phyloP scores from a whole-genome alignment of 2,113 vertebrate species.

The Malaclemys terrapin region DNA sequence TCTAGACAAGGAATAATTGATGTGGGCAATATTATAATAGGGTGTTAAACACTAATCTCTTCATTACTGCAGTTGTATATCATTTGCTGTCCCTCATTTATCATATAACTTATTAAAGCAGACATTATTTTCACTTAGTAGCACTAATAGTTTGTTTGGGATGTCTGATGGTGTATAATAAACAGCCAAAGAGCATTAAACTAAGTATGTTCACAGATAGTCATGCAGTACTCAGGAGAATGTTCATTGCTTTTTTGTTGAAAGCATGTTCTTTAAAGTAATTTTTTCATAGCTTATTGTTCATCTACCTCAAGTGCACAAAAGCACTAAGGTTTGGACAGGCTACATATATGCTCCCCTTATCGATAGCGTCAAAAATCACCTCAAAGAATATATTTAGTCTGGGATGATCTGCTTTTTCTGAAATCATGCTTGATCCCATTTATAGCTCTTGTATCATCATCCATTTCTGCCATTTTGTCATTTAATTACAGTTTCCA shows the following conservation, averaged over 20 bases:
- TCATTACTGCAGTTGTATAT: slow-evolving; percentile 3
- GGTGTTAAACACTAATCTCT: not conserved
- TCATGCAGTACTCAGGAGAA: not conserved
- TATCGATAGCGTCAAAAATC: not conserved
- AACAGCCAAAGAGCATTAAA: not conserved
- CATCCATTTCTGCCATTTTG: not conserved
- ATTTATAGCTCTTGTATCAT: not conserved
- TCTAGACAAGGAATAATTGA: slow-evolving; percentile 26
- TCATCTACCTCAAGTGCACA: not conserved
- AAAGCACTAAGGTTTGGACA: not conserved
- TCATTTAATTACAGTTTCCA: not conserved
- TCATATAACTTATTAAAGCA: not conserved
- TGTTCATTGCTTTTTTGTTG: not conserved
- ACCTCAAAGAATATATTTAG: not conserved
- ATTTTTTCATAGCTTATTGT: not conserved
- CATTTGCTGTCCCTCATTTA: not conserved
- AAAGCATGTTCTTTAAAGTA: not conserved
- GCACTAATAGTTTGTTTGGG: not conserved
- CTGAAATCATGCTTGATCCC: not conserved
- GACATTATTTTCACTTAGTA: not conserved
- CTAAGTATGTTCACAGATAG: rapidly evolving
- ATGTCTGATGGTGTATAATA: not conserved
- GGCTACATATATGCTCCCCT: rapidly evolving
- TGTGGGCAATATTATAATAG: slow-evolving; percentile 35
- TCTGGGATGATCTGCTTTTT: not conserved